Evolutionary conservation across 2,797 vertebrate genomes (phyloP).

Genomic region (Phrynocephalus vlangalii): DNA sequence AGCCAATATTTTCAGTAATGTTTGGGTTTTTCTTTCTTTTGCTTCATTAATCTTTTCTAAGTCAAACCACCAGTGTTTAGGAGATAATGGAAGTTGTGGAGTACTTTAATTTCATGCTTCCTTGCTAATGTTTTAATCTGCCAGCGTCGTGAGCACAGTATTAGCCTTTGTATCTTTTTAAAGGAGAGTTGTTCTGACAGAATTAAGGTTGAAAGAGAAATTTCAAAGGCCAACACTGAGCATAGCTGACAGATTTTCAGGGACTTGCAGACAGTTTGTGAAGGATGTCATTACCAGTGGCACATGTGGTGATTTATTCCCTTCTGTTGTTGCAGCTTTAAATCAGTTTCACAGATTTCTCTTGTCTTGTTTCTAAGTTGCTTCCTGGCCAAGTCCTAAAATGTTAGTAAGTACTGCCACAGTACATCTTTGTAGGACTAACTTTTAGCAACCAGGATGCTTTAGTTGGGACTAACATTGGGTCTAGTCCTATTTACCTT

Average conservation of each 20-base stretch:
- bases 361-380: not conserved
- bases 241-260: not conserved
- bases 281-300: not conserved
- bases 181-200: not conserved
- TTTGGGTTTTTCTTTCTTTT: not conserved
- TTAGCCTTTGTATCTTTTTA: not conserved
- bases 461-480: too few relatives aligned
- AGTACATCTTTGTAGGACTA: too few relatives aligned
- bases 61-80: not conserved
- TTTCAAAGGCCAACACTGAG: not conserved
- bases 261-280: not conserved
- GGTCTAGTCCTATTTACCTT: too few relatives aligned
- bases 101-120: conserved; percentile 17
- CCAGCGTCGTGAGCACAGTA: not conserved
- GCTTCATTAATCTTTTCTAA: not conserved
- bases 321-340: not conserved
- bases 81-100: not conserved
- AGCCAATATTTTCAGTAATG: not conserved
- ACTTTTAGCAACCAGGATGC: too few relatives aligned
- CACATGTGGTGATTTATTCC: not conserved
- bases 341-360: not conserved
- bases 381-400: not conserved
- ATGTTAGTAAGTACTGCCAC: too few relatives aligned
- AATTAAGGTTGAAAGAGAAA: not conserved
- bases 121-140: not conserved